Percentiles rank a stretch among this genome's conserved stretches.
Conservation (phyloP, 2,888 invertebrate genomes). For the Spodoptera exigua region DNA sequence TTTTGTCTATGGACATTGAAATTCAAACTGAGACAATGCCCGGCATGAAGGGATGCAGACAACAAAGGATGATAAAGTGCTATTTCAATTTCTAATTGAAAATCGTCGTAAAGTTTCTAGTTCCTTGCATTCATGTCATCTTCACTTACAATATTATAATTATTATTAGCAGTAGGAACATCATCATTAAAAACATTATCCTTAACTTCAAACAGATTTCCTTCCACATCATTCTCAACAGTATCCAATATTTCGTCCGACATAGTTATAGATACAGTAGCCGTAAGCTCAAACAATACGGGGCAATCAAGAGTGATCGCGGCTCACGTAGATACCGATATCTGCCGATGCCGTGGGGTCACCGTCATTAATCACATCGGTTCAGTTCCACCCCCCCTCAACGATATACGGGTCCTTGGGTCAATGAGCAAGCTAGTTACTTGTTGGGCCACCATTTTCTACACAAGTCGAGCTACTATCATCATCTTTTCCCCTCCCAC, state of each 20-base stretch:
- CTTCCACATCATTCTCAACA: neutral
- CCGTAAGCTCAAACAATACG: constrained; percentile 46
- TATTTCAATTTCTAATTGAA: no score
- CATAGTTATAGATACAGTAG: constrained; percentile 28
- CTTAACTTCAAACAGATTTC: neutral
- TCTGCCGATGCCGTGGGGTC: constrained; percentile 65
- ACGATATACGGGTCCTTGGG: constrained; percentile 25
- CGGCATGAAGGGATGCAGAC: no score
- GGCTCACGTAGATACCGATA: constrained; percentile 58
- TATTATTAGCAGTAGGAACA: no score
- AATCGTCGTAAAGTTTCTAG: no score
- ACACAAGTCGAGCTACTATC: no score
- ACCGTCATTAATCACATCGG: constrained; percentile 73
- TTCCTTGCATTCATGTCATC: no score
- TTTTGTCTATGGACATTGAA: no score
- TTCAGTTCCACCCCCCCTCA: constrained; percentile 59
- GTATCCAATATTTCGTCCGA: constrained; percentile 7
- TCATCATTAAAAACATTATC: no score
- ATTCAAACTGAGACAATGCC: no score
- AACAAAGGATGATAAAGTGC: no score
- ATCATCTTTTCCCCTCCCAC: no score
- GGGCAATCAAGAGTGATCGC: constrained; percentile 70
- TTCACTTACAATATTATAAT: no score
- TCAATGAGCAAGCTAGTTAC: neutral
- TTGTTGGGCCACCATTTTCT: neutral